These are phyloP conservation scores for Speoplatyrhinus poulsoni DNA, from an alignment of 2,113 vertebrate species.

Conservation along the genomic window DNA sequence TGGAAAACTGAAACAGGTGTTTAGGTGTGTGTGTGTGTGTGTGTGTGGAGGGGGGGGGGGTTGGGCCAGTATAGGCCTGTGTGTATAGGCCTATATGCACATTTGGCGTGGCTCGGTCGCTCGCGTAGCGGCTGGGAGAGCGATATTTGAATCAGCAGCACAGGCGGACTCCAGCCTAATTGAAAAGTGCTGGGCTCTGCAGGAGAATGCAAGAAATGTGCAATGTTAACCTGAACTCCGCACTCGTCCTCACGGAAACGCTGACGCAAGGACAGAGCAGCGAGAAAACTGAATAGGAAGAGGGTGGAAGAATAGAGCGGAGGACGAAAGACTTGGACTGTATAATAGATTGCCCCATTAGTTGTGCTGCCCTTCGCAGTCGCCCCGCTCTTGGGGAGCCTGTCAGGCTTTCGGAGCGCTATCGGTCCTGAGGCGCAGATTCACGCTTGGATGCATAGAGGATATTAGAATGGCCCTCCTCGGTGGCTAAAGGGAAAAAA, in stretches of 20 bases:
- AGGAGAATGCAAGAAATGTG: constrained; percentile 64
- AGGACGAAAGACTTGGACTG: constrained; percentile 58
- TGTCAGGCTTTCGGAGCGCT: constrained; percentile 57
- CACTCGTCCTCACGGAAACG: constrained; percentile 72
- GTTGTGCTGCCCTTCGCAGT: constrained; percentile 72
- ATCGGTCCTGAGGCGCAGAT: constrained; percentile 53
- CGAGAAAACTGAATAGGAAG: constrained; percentile 42
- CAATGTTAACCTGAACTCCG: constrained; percentile 72
- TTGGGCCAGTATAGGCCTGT: not conserved
- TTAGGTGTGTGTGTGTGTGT: not conserved
- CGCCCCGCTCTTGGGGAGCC: constrained; percentile 50
- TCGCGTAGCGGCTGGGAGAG: constrained; percentile 23
- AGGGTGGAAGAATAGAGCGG: not conserved
- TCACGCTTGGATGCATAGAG: constrained; percentile 41
- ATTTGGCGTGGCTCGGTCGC: constrained; percentile 7
- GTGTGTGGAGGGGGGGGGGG: not conserved
- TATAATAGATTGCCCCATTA: constrained; percentile 80
- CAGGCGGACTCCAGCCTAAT: constrained; percentile 63
- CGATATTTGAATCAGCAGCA: constrained; percentile 51
- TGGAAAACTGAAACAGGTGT: not conserved
- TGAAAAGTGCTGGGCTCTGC: constrained; percentile 74
- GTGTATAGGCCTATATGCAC: constrained; percentile 2
- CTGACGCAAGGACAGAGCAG: constrained; percentile 73
- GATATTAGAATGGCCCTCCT: constrained; percentile 56
- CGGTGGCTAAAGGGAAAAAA: constrained; percentile 31